Base-by-base conservation (phyloP, 2,797 vertebrate genomes). In the Cossypha caffra region DNA sequence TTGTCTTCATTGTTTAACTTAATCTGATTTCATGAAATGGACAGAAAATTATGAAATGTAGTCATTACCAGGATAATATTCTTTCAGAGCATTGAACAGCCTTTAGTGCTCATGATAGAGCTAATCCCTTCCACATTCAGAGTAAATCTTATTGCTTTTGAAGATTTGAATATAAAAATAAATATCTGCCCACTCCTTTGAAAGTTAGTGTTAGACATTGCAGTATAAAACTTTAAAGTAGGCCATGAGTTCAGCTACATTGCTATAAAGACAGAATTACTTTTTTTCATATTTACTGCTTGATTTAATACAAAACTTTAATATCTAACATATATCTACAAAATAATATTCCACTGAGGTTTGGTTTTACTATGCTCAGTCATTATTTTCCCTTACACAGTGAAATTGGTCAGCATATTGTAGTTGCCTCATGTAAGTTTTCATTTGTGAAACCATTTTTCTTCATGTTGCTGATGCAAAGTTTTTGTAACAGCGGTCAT, bases 391-490 rank as follows among this genome's bases (percentile, higher is more conserved):
- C 62, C 37, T 78, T 79, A 37, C 13, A 15, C 42, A 16, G 24
- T 91, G 63, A 84, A 69, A 87, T 10, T 29, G 42, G 28, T 67
- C 61, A 78, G 25, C 3, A 3, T 83, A 55, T 14, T 92, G 35
- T 33, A 63, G 38, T 63, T 89, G 37, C 16, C 42, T 78, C 37
- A 33, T 0, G 4, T 43, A 87, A 61, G 19, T 73, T 79, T 82
- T 85, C 23, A 66, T 93, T 94, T 90, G 63, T 76, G 71, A 63
- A 69, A 43, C 71, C n/a, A 45, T 92, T 92, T 94, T 52, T 90
- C 69, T 88, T 90, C 9, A 3, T 88, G 64, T 62, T 91, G 71
- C 45, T 63, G 59, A 35, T 71, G 40, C 26, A 66, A 72, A 54
- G 9, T 23, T 54, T 78, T 72, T 69, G 59, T 54, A 90, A 31